These are phyloP conservation scores for Acanthurus lineatus DNA, from an alignment of 2,797 vertebrate genomes.

Conservation along the genomic window DNA sequence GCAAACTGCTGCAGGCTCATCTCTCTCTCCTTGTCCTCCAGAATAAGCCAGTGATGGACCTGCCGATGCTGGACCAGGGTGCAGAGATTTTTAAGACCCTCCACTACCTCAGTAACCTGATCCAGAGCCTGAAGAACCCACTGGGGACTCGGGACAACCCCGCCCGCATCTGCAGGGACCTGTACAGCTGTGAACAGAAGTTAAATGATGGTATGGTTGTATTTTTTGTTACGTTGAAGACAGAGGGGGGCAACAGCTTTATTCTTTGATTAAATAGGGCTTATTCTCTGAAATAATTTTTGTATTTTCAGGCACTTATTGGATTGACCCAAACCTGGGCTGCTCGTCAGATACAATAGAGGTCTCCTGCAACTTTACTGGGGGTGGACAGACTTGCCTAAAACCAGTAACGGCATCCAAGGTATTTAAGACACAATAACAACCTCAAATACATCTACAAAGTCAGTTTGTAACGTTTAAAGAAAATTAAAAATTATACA, in stretches of 20 bases:
- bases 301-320: slow-evolving; percentile 91
- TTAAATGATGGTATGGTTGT: slow-evolving; percentile 90
- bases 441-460: neutral
- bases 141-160: slow-evolving; percentile 96
- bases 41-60: slow-evolving; percentile 89
- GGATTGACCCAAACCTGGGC: slow-evolving; percentile 98
- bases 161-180: slow-evolving; percentile 96
- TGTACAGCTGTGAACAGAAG: slow-evolving; percentile 97
- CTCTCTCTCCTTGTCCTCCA: slow-evolving; percentile 52
- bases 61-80: slow-evolving; percentile 92
- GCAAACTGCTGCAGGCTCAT: neutral
- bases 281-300: neutral
- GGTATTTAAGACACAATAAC: slow-evolving; percentile 80
- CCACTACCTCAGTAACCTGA: slow-evolving; percentile 99
- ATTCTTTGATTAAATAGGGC: neutral
- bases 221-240: neutral
- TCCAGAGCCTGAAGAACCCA: slow-evolving; percentile 98
- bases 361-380: slow-evolving; percentile 95
- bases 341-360: slow-evolving; percentile 95
- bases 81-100: slow-evolving; percentile 98
- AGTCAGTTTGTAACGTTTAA: neutral
- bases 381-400: slow-evolving; percentile 94
- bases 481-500: slow-evolving; percentile 4
- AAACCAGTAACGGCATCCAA: slow-evolving; percentile 94
- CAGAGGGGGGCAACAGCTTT: neutral